phyloP scores from a whole-genome alignment of 23 tunicate species.

The Halocynthia roretzi region DNA sequence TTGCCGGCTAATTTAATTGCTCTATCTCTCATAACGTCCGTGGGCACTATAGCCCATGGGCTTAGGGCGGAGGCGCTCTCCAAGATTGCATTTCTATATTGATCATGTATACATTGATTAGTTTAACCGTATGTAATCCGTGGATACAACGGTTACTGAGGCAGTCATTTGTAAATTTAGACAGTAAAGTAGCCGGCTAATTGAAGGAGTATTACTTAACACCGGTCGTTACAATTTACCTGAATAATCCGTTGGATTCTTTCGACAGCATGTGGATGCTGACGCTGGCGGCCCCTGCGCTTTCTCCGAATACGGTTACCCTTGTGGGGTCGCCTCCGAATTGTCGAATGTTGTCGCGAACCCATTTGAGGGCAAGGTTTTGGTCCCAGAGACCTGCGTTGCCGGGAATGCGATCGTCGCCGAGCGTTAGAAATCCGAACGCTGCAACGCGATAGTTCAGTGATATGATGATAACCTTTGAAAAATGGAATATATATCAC shows the following conservation, averaged over 20 bases:
- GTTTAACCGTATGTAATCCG: background rate
- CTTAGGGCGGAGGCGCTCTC: constrained; percentile 74
- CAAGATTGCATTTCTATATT: constrained; percentile 52
- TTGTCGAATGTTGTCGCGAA: constrained; percentile 52
- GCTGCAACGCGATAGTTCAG: constrained; percentile 90
- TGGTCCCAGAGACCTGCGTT: constrained; percentile 86
- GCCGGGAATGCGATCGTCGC: constrained; percentile 41
- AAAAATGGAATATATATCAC: background rate
- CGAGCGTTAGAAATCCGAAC: constrained; percentile 72
- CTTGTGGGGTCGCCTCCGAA: constrained; percentile 67
- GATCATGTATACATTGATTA: background rate
- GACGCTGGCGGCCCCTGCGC: constrained; percentile 80
- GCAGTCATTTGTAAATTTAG: background rate
- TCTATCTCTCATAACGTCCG: constrained; percentile 36
- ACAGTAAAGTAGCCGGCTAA: no score
- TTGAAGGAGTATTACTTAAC: background rate
- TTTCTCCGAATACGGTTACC: constrained; percentile 88
- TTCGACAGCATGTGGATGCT: constrained; percentile 54
- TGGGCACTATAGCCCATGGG: constrained; percentile 67
- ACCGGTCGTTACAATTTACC: constrained; percentile 17
- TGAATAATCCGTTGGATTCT: constrained; percentile 55
- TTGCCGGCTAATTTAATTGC: constrained; percentile 11
- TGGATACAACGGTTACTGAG: background rate
- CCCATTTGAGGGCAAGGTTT: constrained; percentile 84
- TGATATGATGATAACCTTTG: constrained; percentile 85